phyloP scores from a whole-genome alignment of 2,888 invertebrate genomes.

The Pegoplata infirma region DNA sequence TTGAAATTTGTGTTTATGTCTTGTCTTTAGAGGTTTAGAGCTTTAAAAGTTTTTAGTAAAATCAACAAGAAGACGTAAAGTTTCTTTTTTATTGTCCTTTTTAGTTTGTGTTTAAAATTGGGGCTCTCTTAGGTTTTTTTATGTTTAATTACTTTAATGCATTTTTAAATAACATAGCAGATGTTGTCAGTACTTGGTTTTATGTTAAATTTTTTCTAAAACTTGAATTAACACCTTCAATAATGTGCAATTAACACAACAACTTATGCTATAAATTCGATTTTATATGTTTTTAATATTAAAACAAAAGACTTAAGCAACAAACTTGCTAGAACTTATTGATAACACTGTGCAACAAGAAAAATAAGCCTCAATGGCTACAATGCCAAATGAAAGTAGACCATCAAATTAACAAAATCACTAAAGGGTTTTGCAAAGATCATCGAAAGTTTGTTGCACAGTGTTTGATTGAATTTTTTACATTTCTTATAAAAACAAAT shows the following conservation, averaged over 20 bases:
- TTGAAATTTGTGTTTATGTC: conserved; percentile 5
- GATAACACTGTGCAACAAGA: no score
- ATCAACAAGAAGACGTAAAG: not conserved
- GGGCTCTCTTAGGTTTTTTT: not conserved
- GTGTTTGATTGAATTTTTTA: no score
- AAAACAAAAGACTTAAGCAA: conserved; percentile 32
- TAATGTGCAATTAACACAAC: conserved; percentile 8
- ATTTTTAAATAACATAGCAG: conserved; percentile 1
- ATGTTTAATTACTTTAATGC: not conserved
- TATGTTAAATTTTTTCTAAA: not conserved
- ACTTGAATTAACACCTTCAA: not conserved
- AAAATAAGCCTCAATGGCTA: no score
- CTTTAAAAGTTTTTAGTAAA: no score
- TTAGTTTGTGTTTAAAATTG: not conserved
- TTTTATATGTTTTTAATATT: not conserved
- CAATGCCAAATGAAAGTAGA: no score
- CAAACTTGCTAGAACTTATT: no score
- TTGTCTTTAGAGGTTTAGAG: not conserved
- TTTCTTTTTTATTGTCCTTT: not conserved
- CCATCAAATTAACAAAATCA: no score
- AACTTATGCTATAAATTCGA: conserved; percentile 38
- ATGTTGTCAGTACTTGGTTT: not conserved
- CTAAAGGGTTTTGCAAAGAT: no score
- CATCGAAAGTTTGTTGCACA: no score
- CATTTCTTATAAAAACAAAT: no score